Base-by-base conservation (phyloP, 2,113 vertebrate species). In the Elachura formosa region DNA sequence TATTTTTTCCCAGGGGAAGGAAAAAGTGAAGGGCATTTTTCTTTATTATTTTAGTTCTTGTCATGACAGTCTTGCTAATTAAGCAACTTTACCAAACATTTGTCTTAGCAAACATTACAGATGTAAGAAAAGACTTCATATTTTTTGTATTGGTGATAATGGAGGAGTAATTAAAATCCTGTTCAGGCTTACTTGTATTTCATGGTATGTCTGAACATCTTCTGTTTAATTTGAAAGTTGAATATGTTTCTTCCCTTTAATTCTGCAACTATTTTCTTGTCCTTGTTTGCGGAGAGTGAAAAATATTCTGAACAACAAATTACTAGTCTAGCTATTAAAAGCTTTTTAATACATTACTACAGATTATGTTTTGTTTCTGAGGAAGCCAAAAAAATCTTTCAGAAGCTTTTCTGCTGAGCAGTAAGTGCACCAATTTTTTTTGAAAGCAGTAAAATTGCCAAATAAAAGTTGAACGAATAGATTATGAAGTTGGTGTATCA, bases 151-250 rank as follows among this genome's bases (percentile, higher is more conserved):
- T 96, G 76, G 34, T 91, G 26, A 12, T 76, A 38, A 46, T 29
- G 17, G 59, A 71, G 16, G 28, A 87, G 13, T 80, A 73, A 54
- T 76, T 83, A 61, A 92, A 80, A 66, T 63, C 40, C 26, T 28
- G 12, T 84, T 76, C 55, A 69, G 7, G 7, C 61, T 91, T 94
- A 46, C 52, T 95, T 84, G 52, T 95, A 62, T 80, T 95, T 97
- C 46, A 90, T 84, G 91, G 85, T 93, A 46, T 88, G 72, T 91
- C 67, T 97, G 56, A 95, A 54, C 55, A 81, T 92, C 58, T 95
- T 95, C 89, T 31, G 25, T 95, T 92, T 96, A 76, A 82, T 93
- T 93, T 96, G 90, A 87, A 96, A 95, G 45, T 89, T 89, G 80
- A 94, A 92, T 48, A 11, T 88, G 41, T 91, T 97, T 93, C 48